Evolutionary conservation across 92 coral and sea anemone genomes (phyloP), one percentile per base, ranked within the genome.

Genomic region (Zoanthus sociatus): DNA sequence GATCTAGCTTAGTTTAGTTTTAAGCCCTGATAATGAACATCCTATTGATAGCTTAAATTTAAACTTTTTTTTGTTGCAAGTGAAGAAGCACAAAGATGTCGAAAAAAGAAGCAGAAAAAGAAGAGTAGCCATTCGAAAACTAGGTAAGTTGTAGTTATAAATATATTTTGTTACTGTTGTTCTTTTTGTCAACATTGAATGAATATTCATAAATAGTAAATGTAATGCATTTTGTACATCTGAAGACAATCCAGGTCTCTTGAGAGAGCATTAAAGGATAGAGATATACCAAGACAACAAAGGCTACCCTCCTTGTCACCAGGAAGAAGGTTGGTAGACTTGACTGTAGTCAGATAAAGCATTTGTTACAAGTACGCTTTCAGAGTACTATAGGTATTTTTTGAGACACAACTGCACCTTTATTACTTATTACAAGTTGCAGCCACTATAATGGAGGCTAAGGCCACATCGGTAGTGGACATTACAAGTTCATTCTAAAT

Each of bases 211-310:
- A 10, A 63, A 63, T 63, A 20, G 9, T 63, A 7, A 17, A 17
- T 17, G 2, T 33, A 1, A 69, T 21, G 13, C 46, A 69, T 44
- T 26, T 69, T 81, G 63, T 31, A n/a, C 0, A 2, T 50, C 69
- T 16, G 69, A 70, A 86, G 85, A 84, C 94, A 91, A 74, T 95
- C 99, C 44, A 77, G 90, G 71, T 95, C 98, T 26, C 89, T 97
- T 71, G 97, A 95, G 78, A 93, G 86, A 89, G 96, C 97, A 17
- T 88, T 97, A 54, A 84, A 60, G 86, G 92, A 95, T 18, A 91
- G 99, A 86, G 97, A 97, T 88, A 90, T 95, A 3, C 98, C 99
- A 68, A 83, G 98, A 72, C 86, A 93, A 51, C 89, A 85, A 67
- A 78, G 92, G 67, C 84, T 95, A 13, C 84, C 99, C 67, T 83